Percentiles rank a stretch among this genome's conserved stretches.
phyloP scores from a whole-genome alignment of 2,113 vertebrate genomes.

The Ranitomeya imitator region DNA sequence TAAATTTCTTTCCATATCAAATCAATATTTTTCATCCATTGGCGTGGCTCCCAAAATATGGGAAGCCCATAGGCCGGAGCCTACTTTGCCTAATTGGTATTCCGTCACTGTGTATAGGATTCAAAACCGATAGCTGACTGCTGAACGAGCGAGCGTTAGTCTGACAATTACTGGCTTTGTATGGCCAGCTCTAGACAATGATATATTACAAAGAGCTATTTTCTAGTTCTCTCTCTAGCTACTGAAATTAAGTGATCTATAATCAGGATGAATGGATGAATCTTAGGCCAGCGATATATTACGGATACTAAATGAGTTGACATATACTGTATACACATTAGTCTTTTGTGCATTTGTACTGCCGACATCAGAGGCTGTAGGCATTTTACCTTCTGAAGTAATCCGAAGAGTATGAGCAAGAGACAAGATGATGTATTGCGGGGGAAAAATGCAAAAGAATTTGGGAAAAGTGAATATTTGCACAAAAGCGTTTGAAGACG shows the following conservation, averaged over 20 bases:
- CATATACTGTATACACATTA: conserved; percentile 28
- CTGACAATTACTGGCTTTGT: no score
- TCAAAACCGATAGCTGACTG: no score
- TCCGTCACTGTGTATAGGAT: no score
- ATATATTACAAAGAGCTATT: neutral
- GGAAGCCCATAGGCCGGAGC: no score
- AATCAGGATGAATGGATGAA: neutral
- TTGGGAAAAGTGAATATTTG: conserved; percentile 16
- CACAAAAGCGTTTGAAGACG: neutral
- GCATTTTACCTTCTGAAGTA: conserved; percentile 10
- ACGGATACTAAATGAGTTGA: neutral
- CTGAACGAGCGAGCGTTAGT: no score
- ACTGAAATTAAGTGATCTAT: neutral
- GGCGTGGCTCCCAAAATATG: no score
- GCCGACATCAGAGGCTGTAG: neutral
- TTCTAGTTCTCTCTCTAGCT: neutral
- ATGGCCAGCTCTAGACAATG: neutral
- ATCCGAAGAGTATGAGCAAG: neutral
- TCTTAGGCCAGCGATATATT: neutral
- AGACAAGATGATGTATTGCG: conserved; percentile 23
- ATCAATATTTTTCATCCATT: no score
- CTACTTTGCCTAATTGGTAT: no score
- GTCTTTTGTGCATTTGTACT: neutral
- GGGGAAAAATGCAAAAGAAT: conserved; percentile 3
- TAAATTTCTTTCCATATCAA: no score